Evolutionary conservation across 2,888 invertebrate species (phyloP).

Genomic region (Agrilus biguttatus): DNA sequence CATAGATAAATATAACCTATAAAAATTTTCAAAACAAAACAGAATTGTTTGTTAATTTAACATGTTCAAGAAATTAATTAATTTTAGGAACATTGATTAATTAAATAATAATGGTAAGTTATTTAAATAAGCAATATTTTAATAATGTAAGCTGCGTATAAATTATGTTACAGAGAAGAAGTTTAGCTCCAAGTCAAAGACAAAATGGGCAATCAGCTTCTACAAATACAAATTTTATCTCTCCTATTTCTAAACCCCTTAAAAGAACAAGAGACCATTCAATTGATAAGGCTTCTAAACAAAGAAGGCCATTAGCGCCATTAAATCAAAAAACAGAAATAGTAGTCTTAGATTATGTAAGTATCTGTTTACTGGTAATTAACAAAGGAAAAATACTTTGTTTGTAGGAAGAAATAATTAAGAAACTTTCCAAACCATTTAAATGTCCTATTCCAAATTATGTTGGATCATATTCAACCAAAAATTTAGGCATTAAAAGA

Average conservation of each 20-base stretch:
- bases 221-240: conserved; percentile 34
- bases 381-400: too few relatives aligned
- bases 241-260: conserved; percentile 7
- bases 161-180: conserved; percentile 35
- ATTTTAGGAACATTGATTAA: not conserved
- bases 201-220: conserved; percentile 25
- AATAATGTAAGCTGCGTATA: not conserved
- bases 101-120: not conserved
- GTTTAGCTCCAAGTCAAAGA: conserved; percentile 69
- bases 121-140: not conserved
- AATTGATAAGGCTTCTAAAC: conserved; percentile 31
- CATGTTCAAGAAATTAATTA: not conserved
- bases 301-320: conserved; percentile 23
- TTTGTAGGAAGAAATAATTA: conserved; percentile 63
- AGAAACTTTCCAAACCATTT: conserved; percentile 71
- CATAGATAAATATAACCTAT: too few relatives aligned
- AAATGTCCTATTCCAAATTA: conserved; percentile 89
- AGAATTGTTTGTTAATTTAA: not conserved
- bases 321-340: conserved; percentile 9
- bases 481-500: conserved; percentile 65
- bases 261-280: conserved; percentile 20
- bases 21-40: not conserved
- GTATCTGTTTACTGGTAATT: conserved; percentile 4
- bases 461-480: conserved; percentile 50
- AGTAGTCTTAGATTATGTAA: conserved; percentile 11